phyloP scores from a whole-genome alignment of 2,113 vertebrate species.

The Etheostoma spectabile region DNA sequence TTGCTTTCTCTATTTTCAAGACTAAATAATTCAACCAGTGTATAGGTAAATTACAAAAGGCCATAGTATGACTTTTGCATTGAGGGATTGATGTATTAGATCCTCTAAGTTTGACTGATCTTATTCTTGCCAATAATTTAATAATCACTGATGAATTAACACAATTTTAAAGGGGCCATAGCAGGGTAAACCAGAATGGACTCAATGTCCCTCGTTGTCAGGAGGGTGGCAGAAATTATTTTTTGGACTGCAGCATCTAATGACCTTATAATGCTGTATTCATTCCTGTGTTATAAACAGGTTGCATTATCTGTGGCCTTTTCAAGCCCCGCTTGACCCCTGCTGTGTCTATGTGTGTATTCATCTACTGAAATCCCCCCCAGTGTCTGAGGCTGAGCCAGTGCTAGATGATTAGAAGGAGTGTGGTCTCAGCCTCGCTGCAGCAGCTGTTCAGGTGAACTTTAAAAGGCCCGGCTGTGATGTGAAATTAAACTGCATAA shows the following conservation, averaged over 20 bases:
- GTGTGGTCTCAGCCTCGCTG: conserved; percentile 22
- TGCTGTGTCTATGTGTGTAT: conserved; percentile 7
- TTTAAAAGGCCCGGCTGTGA: conserved; percentile 31
- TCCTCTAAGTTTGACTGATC: background rate
- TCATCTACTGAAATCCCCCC: conserved; percentile 11
- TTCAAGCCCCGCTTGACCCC: conserved; percentile 38
- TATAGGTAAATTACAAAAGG: background rate
- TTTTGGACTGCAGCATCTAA: conserved; percentile 30
- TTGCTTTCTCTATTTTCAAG: background rate
- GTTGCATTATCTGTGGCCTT: conserved; percentile 17
- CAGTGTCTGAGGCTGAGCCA: background rate
- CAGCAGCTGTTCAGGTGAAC: conserved; percentile 73
- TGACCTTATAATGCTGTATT: conserved; percentile 41
- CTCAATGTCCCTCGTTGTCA: background rate
- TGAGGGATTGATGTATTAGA: background rate
- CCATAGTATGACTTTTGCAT: background rate
- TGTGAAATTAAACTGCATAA: conserved; percentile 23
- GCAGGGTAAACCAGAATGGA: conserved; percentile 1
- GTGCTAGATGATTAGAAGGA: background rate
- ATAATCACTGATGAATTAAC: background rate
- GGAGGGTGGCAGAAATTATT: background rate
- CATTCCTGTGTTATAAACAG: conserved; percentile 27
- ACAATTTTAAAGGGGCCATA: background rate
- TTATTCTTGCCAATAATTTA: background rate
- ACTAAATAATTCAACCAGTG: background rate